Evolutionary conservation across 2,888 invertebrate genomes (phyloP), one percentile per base, ranked within the genome.

Genomic region (Conistra vaccinii): DNA sequence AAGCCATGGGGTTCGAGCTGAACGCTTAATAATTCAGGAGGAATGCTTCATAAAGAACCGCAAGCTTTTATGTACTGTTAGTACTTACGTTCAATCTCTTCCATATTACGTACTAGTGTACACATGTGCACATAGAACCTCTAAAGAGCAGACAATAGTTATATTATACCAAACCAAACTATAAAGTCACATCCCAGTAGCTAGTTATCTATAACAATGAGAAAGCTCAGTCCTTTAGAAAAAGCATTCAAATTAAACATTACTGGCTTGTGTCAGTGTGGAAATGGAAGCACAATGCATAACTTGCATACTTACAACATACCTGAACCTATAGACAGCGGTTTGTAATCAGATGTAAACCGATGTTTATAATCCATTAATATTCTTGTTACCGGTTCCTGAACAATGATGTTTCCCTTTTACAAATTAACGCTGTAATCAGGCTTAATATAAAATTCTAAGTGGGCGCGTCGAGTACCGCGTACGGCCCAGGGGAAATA

Each of bases 361-460:
- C 45, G 45, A 48, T 17, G 45, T 48, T 39, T 39, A 48, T 42
- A 26, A 63, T 39, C 26, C 48, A 35, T 69, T 69, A 26, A 35
- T 26, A 26, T 45, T 55, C 29, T 55, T 45, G 51, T 29, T 39
- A 10, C 45, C 69, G 55, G 35, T 65, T 45, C 29, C 61, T 66
- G 29, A 65, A 55, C n/a, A 60, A 39, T 32, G 66, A 57, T 48
- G n/a, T 55, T 69, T 65, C 42, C 76, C 20, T 55, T 63, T 67
- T 42, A 67, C 29, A 26, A 76, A 78, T 76, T 76, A 76, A 70
- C 61, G 60, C 32, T 45, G 20, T 77, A 66, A 69, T 69, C 66
- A 61, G 20, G 55, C 63, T 62, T 67, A 45, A 63, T 78, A 67
- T 62, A 68, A 76, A 62, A 71, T 62, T 58, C 7, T 70, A 73